Percentiles rank a stretch among this genome's conserved stretches.
These are phyloP conservation scores for Drosophila hamatofila DNA, from an alignment of 2,888 invertebrate genomes.

Conservation along the genomic window DNA sequence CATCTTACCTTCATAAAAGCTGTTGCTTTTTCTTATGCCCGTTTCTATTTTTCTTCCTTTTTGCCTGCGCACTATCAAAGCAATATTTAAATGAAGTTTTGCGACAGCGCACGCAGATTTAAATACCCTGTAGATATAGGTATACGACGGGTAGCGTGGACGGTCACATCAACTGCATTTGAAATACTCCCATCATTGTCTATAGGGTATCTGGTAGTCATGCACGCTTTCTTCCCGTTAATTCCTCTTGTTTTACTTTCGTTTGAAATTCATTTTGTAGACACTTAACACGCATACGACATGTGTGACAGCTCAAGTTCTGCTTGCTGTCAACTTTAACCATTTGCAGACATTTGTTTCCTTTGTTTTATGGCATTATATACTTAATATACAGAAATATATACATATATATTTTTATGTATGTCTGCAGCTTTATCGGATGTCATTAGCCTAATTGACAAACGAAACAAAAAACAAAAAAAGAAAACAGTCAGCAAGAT, in stretches of 20 bases:
- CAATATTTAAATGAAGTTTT: slow-evolving; percentile 56
- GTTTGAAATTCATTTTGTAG: slow-evolving; percentile 15
- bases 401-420: neutral
- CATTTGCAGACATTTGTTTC: slow-evolving; percentile 39
- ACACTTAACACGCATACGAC: slow-evolving; percentile 61
- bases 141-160: neutral
- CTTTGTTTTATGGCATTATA: slow-evolving; percentile 45
- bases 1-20: slow-evolving; percentile 31
- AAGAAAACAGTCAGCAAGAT: slow-evolving; percentile 29
- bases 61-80: slow-evolving; percentile 38
- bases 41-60: slow-evolving; percentile 1
- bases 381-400: slow-evolving; percentile 4
- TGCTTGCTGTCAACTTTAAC: slow-evolving; percentile 26
- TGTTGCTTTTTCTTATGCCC: slow-evolving; percentile 36
- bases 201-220: neutral
- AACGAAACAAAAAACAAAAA: neutral
- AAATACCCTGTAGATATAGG: neutral
- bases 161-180: neutral
- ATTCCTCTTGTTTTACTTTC: neutral
- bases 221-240: neutral
- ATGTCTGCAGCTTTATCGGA: slow-evolving; percentile 40
- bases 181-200: neutral
- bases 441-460: slow-evolving; percentile 57
- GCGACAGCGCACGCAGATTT: slow-evolving; percentile 28
- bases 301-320: slow-evolving; percentile 47